These are phyloP conservation scores for Alsophila aescularia DNA, from an alignment of 2,888 invertebrate genomes.

Conservation along the genomic window DNA sequence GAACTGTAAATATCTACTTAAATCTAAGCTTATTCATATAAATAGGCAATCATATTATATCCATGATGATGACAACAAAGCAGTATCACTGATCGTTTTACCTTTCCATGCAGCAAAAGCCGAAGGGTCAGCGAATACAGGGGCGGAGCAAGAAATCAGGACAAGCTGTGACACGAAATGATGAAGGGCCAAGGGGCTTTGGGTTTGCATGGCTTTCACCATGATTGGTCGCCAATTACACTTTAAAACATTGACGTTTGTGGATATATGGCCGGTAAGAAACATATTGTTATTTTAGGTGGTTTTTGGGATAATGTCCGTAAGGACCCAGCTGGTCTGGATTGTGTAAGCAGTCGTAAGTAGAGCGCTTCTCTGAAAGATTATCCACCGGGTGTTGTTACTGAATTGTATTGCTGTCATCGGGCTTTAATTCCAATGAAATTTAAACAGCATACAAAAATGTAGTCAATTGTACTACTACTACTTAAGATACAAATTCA, in stretches of 20 bases:
- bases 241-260: constrained; percentile 46
- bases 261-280: constrained; percentile 45
- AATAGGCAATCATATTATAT: no score
- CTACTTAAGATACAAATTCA: no score
- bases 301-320: constrained; percentile 10
- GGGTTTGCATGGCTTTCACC: constrained; percentile 63
- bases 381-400: no score
- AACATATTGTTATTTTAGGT: constrained; percentile 37
- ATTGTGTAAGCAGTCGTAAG: constrained; percentile 5
- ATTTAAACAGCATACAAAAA: no score
- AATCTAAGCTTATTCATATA: no score
- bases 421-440: no score
- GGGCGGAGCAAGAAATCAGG: constrained; percentile 40
- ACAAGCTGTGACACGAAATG: constrained; percentile 50
- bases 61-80: no score
- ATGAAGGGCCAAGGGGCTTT: constrained; percentile 39
- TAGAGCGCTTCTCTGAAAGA: constrained; percentile 6
- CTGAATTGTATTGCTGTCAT: no score
- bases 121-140: constrained; percentile 27
- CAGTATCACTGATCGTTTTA: neutral
- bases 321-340: neutral
- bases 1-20: no score
- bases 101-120: constrained; percentile 1
- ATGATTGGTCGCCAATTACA: constrained; percentile 67
- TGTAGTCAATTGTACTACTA: no score